These are phyloP conservation scores for Acanthiza pusilla DNA, from an alignment of 2,797 vertebrate species.

Conservation along the genomic window DNA sequence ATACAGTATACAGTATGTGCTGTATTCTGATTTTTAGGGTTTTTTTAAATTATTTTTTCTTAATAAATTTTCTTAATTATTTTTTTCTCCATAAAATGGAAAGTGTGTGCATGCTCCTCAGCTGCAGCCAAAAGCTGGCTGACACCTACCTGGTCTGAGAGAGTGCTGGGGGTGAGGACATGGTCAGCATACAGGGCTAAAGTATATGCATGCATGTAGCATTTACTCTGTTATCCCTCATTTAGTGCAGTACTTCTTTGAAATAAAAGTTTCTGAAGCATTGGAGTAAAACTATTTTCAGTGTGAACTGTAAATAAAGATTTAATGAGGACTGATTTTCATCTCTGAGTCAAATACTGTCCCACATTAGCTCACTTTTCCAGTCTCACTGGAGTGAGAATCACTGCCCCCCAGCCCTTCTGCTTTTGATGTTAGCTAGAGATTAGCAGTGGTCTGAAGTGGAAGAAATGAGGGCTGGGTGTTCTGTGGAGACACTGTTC, in stretches of 20 bases:
- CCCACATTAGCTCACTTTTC: slow-evolving; percentile 15
- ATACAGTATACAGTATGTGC: not conserved
- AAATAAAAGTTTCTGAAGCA: slow-evolving; percentile 7
- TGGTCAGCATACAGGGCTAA: not conserved
- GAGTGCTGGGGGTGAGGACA: not conserved
- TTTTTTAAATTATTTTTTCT: not conserved
- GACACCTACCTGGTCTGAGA: not conserved
- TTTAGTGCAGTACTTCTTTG: not conserved
- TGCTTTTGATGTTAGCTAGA: slow-evolving; percentile 27
- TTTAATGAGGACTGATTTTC: slow-evolving; percentile 46
- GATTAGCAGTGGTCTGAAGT: not conserved
- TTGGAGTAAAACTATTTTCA: not conserved
- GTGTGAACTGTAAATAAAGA: slow-evolving; percentile 9
- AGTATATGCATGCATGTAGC: not conserved
- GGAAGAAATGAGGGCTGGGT: not conserved
- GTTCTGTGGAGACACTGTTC: not conserved
- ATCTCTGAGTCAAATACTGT: slow-evolving; percentile 2
- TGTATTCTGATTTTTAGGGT: not conserved
- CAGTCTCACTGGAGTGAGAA: not conserved
- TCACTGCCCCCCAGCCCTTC: not conserved
- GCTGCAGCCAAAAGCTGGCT: not conserved
- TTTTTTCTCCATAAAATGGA: not conserved
- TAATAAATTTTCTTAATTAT: too few species aligned
- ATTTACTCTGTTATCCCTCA: not conserved
- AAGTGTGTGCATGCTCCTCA: not conserved